Evolutionary conservation across 2,797 vertebrate genomes (phyloP), one percentile per base, ranked within the genome.

Genomic region (Thunnus albacares): DNA sequence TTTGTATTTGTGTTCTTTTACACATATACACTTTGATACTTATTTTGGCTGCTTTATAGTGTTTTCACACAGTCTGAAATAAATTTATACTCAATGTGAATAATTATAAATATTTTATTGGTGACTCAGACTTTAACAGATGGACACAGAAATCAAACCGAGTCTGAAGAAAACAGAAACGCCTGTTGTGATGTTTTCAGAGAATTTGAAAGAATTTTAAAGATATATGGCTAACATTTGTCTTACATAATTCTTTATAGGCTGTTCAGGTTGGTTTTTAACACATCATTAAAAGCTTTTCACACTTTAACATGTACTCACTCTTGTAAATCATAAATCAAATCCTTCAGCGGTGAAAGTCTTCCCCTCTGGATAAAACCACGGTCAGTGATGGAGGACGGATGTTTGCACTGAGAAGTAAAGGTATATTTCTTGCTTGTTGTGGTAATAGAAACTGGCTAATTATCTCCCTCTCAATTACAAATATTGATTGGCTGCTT

Each of bases 401-500:
- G 22, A 51, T 53, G 59, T 75, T 69, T 83, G n/a, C 9, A 62
- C 38, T 5, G 30, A 62, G 56, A 20, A 82, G 24, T 69, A 5
- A 55, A 52, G 71, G 75, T 51, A 33, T 35, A 88, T 88, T 90
- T 88, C 74, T 80, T 86, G 71, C 83, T 91, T 92, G 90, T 93
- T 92, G 88, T 82, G 82, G 78, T 88, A 75, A 90, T 91, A 88
- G 80, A 86, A 88, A 79, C 79, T 2, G 51, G 75, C 87, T 87
- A 88, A 94, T 94, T 91, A 92, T 93, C 90, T 91, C 90, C 77
- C 90, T 89, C 88, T 94, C 90, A 93, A 89, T 94, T 93, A 94
- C 75, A 86, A 79, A 88, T 91, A 94, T 93, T 77, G 92, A 94
- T 93, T 67, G 26, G 43, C 61, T 30, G 53, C 75, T 82, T 93